These are phyloP conservation scores for Plebejus melissa DNA, from an alignment of 2,888 invertebrate genomes.

Conservation along the genomic window DNA sequence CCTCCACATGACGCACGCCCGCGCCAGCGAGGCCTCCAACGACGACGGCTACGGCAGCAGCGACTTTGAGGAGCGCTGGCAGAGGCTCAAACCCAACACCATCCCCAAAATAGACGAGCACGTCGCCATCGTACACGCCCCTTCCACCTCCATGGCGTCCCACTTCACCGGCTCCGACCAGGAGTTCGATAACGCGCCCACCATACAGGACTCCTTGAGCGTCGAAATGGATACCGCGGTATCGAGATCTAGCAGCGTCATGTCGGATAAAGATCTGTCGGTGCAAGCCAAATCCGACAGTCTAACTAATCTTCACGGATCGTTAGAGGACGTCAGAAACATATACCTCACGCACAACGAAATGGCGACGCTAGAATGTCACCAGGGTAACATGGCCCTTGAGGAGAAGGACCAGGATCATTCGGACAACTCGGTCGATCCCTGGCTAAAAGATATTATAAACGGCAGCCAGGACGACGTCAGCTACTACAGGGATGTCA, in stretches of 20 bases:
- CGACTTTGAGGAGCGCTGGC: slow-evolving; percentile 87
- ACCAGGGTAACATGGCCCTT: slow-evolving; percentile 59
- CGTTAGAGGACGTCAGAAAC: slow-evolving; percentile 79
- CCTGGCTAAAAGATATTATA: slow-evolving; percentile 80
- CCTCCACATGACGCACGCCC: slow-evolving; percentile 58
- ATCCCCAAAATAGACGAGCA: slow-evolving; percentile 79
- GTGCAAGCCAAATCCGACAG: slow-evolving; percentile 73
- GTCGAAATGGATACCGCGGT: slow-evolving; percentile 62
- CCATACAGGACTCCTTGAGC: slow-evolving; percentile 55
- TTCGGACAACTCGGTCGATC: slow-evolving; percentile 74
- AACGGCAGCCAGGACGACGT: slow-evolving; percentile 79
- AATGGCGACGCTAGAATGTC: slow-evolving; percentile 60
- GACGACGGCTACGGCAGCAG: slow-evolving; percentile 51
- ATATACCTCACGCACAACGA: slow-evolving; percentile 71
- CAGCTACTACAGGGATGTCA: slow-evolving; percentile 79
- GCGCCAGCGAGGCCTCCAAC: slow-evolving; percentile 40
- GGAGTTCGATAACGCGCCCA: slow-evolving; percentile 50
- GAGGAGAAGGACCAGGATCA: slow-evolving; percentile 62
- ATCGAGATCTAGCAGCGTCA: slow-evolving; percentile 64
- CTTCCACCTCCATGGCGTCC: slow-evolving; percentile 55
- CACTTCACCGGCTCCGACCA: slow-evolving; percentile 59
- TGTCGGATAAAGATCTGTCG: slow-evolving; percentile 67
- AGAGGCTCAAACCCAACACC: slow-evolving; percentile 82
- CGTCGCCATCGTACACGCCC: slow-evolving; percentile 66
- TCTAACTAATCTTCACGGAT: slow-evolving; percentile 84